Base-by-base conservation (phyloP, 37 sponge, comb jelly and placozoan species). In the Geodia barretti region DNA sequence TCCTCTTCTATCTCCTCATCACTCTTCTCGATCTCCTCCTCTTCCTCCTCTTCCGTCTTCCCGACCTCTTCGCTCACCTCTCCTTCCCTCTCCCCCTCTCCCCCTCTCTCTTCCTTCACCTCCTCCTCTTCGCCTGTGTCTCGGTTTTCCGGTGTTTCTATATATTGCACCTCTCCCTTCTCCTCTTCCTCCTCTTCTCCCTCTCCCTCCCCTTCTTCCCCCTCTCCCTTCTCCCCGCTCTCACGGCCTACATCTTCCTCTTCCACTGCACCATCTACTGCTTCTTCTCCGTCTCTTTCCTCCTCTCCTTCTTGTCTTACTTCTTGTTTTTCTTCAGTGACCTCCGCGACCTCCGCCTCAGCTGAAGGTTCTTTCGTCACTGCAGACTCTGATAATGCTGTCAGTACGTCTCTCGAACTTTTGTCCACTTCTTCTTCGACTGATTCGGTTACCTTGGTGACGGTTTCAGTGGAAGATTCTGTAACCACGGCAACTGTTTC, bases 111-210 rank as follows among this genome's bases (percentile, higher is more conserved):
- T 59, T 26, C 30, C 62, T 75, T 61, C 59, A 24, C 76, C 9
- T 41, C 76, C 9, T 42, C 76, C 20, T 75, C 76, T 7, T 42
- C 76, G 9, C 20, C 74, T 32, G 39, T 23, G 54, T 7, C n/a
- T 30, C 24, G 54, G 43, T 30, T 42, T 9, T n/a, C 20, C 25
- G 37, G 7, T n/a, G 39, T n/a, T 54, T 76, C 78, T 67, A 24
- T 17, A 64, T 8, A 14, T 54, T 76, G 30, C 8, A 11, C 65
- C n/a, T 66, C 23, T 28, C 37, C 54, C 54, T 41, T 35, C 37
- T 73, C 75, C 54, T 37, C 75, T 24, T 37, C 75, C 11, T 37
- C 21, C 36, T 73, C 75, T 35, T 37, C 75, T 24, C 37, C 75
- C 17, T 37, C 37, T 36, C 8, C 28, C 26, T 35, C 54, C 41